Evolutionary conservation across 2,888 invertebrate genomes (phyloP).

Genomic region (Torymus aiolomorphi): DNA sequence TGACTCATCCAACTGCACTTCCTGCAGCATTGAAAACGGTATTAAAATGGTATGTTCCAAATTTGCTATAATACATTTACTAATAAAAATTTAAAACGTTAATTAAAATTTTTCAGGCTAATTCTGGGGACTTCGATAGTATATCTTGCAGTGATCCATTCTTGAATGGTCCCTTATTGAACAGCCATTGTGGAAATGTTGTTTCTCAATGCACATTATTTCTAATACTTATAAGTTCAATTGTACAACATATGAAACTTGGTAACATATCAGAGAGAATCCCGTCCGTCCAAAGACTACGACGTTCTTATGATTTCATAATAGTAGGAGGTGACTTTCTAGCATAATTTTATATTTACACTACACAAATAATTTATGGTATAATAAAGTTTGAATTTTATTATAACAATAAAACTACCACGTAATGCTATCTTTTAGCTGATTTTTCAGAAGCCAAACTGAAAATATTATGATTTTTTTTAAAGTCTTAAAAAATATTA

Average conservation of each 20-base stretch:
- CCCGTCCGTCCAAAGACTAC: slow-evolving; percentile 71
- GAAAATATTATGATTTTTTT: too few relatives aligned
- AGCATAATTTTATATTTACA: background rate
- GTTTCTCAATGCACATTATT: slow-evolving; percentile 56
- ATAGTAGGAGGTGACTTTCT: slow-evolving; percentile 78
- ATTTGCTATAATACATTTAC: background rate
- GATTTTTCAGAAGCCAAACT: too few relatives aligned
- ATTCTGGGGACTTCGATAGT: background rate
- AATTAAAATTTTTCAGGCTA: slow-evolving; percentile 6
- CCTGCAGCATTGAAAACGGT: background rate
- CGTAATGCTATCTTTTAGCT: too few relatives aligned
- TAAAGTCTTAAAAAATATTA: too few relatives aligned
- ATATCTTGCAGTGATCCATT: slow-evolving; percentile 55
- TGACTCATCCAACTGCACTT: background rate
- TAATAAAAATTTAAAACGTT: background rate
- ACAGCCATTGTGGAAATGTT: slow-evolving; percentile 60
- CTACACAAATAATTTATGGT: too few relatives aligned
- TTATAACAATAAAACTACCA: too few relatives aligned
- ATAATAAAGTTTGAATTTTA: too few relatives aligned
- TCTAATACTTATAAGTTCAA: slow-evolving; percentile 62
- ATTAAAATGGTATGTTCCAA: slow-evolving; percentile 21
- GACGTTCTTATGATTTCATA: slow-evolving; percentile 80
- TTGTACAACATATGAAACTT: slow-evolving; percentile 61
- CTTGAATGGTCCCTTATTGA: slow-evolving; percentile 61
- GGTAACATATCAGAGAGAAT: slow-evolving; percentile 78